phyloP scores from a whole-genome alignment of 2,113 vertebrate species.

The Gadus macrocephalus region DNA sequence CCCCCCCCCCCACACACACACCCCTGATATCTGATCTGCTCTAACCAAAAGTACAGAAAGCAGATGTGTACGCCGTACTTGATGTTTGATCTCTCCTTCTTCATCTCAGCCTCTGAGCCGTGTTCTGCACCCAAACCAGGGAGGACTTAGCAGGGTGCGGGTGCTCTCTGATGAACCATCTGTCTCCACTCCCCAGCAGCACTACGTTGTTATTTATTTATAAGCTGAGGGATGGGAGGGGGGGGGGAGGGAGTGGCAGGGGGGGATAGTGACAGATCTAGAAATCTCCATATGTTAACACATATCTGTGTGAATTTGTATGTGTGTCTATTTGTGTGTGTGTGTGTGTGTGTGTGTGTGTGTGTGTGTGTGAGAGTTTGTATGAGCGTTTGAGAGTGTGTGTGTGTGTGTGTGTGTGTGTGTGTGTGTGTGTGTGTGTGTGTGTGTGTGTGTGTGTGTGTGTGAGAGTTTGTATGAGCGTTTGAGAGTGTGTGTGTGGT shows the following conservation, averaged over 20 bases:
- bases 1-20: not conserved
- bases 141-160: conserved; percentile 56
- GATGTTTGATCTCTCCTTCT: not conserved
- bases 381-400: no score
- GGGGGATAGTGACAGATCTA: conserved; percentile 42
- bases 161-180: conserved; percentile 68
- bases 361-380: no score
- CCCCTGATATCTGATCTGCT: not conserved
- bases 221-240: not conserved
- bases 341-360: no score
- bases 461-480: not conserved
- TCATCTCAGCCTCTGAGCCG: conserved; percentile 6
- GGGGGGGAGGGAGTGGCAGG: conserved; percentile 13
- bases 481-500: no score
- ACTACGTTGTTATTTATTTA: conserved; percentile 25
- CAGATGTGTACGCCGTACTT: not conserved
- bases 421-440: no score
- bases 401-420: no score
- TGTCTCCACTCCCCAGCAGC: conserved; percentile 58
- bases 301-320: not conserved
- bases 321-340: no score
- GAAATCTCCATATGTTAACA: conserved; percentile 56
- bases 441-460: no score
- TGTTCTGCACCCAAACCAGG: conserved; percentile 32
- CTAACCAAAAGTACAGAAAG: not conserved